A percentile compares a stretch with the other conserved stretches of the same genome.
Evolutionary conservation across 2,797 vertebrate species (phyloP).

Genomic region (Fistularia commersonii): DNA sequence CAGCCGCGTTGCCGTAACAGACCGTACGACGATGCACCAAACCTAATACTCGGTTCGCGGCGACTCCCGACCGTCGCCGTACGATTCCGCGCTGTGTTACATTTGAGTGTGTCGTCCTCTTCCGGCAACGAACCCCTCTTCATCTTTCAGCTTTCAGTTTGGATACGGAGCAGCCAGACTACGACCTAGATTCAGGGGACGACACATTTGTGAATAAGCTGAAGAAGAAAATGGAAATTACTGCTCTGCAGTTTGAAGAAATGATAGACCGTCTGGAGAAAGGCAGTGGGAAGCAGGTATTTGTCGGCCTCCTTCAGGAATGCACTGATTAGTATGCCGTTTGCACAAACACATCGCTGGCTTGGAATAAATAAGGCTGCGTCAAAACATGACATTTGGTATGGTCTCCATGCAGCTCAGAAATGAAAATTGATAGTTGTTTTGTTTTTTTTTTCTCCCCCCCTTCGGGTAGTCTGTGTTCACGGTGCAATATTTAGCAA

Average conservation of each 20-base stretch:
- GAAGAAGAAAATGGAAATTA: constrained; percentile 98
- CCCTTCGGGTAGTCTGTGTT: no score
- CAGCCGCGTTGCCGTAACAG: no score
- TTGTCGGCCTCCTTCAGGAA: not conserved
- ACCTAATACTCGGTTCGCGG: no score
- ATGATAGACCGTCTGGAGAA: constrained; percentile 99
- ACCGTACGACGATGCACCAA: no score
- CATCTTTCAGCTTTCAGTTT: constrained; percentile 90
- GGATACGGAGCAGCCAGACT: constrained; percentile 98
- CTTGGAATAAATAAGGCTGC: not conserved
- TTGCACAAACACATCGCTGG: not conserved
- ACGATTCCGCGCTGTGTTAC: no score
- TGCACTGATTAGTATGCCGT: not conserved
- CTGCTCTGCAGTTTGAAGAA: constrained; percentile 94
- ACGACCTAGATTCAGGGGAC: constrained; percentile 97
- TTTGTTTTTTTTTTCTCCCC: no score
- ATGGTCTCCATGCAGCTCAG: no score
- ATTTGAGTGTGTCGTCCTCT: no score
- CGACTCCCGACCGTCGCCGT: no score
- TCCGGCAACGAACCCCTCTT: constrained; percentile 13
- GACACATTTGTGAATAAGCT: constrained; percentile 97
- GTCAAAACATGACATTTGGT: no score
- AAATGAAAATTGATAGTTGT: no score
- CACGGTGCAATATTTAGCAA: no score
- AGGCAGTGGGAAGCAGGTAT: constrained; percentile 98